Evolutionary conservation across 2,888 invertebrate genomes (phyloP).

Genomic region (Pogonocherus hispidulus): DNA sequence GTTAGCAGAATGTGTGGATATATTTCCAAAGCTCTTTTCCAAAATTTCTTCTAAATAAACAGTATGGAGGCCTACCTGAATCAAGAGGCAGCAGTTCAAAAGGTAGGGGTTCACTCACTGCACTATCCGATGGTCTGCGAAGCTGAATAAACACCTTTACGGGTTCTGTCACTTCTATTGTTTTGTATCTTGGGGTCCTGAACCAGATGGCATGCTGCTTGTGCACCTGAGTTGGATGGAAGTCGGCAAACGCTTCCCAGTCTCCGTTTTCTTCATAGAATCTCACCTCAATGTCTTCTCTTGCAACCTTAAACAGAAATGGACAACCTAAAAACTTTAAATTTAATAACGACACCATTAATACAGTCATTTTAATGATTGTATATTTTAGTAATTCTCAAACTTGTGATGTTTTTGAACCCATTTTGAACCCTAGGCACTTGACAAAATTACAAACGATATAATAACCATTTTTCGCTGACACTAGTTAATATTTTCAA

Average conservation of each 20-base stretch:
- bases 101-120: conserved; percentile 84
- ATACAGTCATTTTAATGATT: no score
- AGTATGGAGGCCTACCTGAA: conserved; percentile 86
- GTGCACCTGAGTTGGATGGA: conserved; percentile 89
- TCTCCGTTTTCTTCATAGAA: conserved; percentile 84
- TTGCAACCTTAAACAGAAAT: conserved; percentile 72
- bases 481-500: no score
- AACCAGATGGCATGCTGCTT: conserved; percentile 92
- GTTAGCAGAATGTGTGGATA: conserved; percentile 56
- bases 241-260: conserved; percentile 90
- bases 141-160: conserved; percentile 87
- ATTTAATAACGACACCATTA: background rate
- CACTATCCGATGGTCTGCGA: conserved; percentile 86
- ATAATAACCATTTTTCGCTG: no score
- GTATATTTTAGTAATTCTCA: no score
- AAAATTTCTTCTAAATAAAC: conserved; percentile 75
- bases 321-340: conserved; percentile 21
- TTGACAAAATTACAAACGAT: no score
- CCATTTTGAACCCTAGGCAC: no score
- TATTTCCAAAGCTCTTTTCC: conserved; percentile 68
- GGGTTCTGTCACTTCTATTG: conserved; percentile 79
- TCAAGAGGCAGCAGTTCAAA: conserved; percentile 88
- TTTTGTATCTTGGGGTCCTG: conserved; percentile 83
- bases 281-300: conserved; percentile 92
- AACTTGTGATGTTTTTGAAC: no score